Evolutionary conservation across 2,113 vertebrate genomes (phyloP).

Genomic region (Pseudopodoces humilis): DNA sequence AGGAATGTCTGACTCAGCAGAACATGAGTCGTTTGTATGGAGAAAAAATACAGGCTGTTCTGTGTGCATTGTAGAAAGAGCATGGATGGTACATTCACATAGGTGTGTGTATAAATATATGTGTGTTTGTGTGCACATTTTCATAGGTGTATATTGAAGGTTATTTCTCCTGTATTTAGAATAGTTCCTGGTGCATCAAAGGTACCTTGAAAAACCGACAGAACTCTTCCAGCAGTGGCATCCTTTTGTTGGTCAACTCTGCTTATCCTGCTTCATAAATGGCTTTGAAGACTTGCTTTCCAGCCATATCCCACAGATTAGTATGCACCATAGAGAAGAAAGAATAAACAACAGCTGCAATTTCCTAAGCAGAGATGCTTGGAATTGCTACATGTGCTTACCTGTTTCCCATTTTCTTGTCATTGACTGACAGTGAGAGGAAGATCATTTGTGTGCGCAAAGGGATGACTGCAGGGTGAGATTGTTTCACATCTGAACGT

Average conservation of each 20-base stretch:
- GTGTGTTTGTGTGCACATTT: background rate
- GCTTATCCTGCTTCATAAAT: background rate
- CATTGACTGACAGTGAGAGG: background rate
- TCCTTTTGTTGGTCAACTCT: background rate
- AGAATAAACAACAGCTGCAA: background rate
- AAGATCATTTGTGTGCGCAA: background rate
- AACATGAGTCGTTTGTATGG: rapidly evolving
- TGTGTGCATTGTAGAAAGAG: background rate
- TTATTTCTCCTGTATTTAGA: background rate
- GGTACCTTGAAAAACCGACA: background rate
- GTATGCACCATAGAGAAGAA: background rate
- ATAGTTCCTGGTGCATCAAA: background rate
- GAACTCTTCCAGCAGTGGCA: background rate
- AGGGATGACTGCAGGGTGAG: background rate
- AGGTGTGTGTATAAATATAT: background rate
- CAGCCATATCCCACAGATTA: background rate
- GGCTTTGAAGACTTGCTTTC: background rate
- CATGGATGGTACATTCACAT: background rate
- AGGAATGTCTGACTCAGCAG: background rate
- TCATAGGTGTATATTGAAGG: background rate
- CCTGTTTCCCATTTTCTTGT: background rate
- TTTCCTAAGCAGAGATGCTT: background rate
- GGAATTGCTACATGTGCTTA: background rate
- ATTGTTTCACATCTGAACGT: background rate
- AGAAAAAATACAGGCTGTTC: background rate